Conservation (phyloP, 1,140 invertebrate genomes). For the Brachionus plicatilis region DNA sequence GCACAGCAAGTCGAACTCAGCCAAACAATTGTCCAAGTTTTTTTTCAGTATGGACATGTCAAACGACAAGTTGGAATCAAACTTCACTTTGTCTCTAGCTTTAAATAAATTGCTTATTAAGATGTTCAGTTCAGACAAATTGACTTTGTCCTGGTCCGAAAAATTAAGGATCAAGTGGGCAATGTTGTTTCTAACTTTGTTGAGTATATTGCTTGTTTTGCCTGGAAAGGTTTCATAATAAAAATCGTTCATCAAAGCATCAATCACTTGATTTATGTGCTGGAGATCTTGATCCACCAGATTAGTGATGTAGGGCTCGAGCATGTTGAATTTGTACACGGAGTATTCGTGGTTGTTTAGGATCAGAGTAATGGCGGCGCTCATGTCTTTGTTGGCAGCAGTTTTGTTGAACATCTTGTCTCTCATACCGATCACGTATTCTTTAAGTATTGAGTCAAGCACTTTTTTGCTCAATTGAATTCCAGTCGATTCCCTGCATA, state of each 20-base stretch:
- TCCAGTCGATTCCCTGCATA: not conserved
- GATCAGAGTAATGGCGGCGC: not conserved
- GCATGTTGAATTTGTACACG: slow-evolving; percentile 23
- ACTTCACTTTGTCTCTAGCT: not conserved
- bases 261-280: not conserved
- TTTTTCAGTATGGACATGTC: not conserved
- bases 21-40: slow-evolving; percentile 15
- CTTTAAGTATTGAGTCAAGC: slow-evolving; percentile 9
- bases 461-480: slow-evolving; percentile 21
- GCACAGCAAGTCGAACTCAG: not conserved
- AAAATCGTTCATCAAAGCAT: slow-evolving; percentile 7
- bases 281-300: not conserved
- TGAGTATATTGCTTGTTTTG: slow-evolving; percentile 5
- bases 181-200: not conserved
- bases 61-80: not conserved
- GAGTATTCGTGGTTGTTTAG: slow-evolving; percentile 14
- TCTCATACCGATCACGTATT: not conserved
- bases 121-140: not conserved
- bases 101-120: not conserved
- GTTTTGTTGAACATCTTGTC: not conserved
- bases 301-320: not conserved
- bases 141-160: not conserved
- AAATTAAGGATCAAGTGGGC: not conserved
- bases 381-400: not conserved
- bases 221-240: slow-evolving; percentile 13